A percentile compares a stretch with the other conserved stretches of the same genome.
Conservation (phyloP, 2,113 vertebrate genomes). For the Zosterops hypoxanthus region DNA sequence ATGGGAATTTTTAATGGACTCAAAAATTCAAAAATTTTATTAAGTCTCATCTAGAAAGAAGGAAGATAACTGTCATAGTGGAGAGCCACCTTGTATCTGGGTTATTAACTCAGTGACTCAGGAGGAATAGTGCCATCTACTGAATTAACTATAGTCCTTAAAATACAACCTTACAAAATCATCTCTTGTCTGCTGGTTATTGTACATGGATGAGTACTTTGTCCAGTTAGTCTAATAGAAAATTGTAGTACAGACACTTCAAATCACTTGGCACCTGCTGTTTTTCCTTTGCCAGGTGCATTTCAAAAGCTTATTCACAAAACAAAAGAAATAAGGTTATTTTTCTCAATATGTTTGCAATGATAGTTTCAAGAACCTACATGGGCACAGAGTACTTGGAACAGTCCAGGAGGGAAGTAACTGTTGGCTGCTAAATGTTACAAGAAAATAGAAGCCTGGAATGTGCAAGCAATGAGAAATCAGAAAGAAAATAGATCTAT, state of each 20-base stretch:
- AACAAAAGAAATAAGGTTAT: background rate
- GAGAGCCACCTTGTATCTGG: background rate
- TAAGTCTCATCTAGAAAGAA: background rate
- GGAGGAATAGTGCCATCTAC: slow-evolving; percentile 60
- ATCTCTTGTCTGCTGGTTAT: background rate
- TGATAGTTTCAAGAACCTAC: background rate
- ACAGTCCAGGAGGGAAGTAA: background rate
- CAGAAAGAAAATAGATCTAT: background rate
- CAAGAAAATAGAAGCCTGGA: background rate
- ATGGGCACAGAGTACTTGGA: background rate
- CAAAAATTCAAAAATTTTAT: background rate
- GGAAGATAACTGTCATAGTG: background rate
- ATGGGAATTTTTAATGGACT: background rate
- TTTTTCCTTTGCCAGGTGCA: background rate
- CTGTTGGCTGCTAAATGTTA: background rate
- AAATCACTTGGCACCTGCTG: background rate
- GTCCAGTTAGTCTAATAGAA: background rate
- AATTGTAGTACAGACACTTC: background rate
- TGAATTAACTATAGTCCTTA: background rate
- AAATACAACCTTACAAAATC: background rate
- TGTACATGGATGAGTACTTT: background rate
- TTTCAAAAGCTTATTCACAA: slow-evolving; percentile 22
- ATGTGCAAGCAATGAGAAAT: background rate
- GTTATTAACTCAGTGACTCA: background rate
- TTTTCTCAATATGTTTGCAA: background rate